Evolutionary conservation across 2,113 vertebrate species (phyloP), one percentile per base, ranked within the genome.

Genomic region (Sinocyclocheilus rhinocerous): DNA sequence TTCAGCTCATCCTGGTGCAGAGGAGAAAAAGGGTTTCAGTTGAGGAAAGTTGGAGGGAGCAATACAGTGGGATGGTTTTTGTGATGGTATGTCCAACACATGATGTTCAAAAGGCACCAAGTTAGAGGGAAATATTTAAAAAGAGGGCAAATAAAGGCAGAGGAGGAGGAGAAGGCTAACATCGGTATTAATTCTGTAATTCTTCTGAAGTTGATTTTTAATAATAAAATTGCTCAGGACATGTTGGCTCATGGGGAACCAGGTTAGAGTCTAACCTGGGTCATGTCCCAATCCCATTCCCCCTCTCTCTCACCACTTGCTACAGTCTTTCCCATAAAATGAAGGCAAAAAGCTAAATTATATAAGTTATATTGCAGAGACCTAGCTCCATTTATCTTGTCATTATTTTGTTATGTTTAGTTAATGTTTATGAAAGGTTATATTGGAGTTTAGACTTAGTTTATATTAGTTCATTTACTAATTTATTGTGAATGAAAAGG

Each of bases 1-100:
- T 97, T 98, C 89, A 99, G 91, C 92, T 99, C 98, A 36, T 97
- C 97, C 98, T 99, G 63, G 81, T 86, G 59, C 85, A 91, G 61
- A 91, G 81, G 67, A 83, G 29, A 83, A 81, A 84, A 73, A 57
- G 67, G 83, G 81, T 87, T 89, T n/a, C 50, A 90, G 39, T 83
- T 85, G 87, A 77, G 45, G 72, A 85, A 63, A 59, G 45, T 84
- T 79, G 18, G 26, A 67, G 52, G 39, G 67, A 70, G 12, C 20
- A 63, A 7, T 73, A 57, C 8, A 50, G 18, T 36, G 45, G 63
- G 48, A 57, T 0, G 6, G 65, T n/a, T 55, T 73, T 69, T 88
- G 24, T 86, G 39, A 75, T 81, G 76, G 29, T 42, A 22, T 48
- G 20, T 59, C 42, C 15, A 88, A 3, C 76, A 42, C 20, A 24